Evolutionary conservation across 1,140 invertebrate species (phyloP).

Genomic region (Galendromus occidentalis): DNA sequence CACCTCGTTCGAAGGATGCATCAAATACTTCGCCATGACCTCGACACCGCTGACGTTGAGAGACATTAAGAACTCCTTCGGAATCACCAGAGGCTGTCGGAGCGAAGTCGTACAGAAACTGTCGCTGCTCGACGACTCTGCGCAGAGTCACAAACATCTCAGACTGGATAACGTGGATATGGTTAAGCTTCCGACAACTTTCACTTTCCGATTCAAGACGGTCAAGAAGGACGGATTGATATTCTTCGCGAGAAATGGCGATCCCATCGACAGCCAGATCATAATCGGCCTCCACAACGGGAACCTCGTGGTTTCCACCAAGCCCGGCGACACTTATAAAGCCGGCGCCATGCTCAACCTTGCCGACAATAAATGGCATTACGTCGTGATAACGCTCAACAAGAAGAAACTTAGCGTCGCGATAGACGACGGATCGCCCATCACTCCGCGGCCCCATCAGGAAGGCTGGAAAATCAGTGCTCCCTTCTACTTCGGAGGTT

Average conservation of each 20-base stretch:
- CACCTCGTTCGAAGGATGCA: not conserved
- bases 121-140: not conserved
- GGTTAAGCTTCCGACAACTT: not conserved
- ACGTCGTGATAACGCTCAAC: not conserved
- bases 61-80: not conserved
- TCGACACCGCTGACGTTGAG: not conserved
- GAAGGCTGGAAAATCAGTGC: not conserved
- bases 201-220: slow-evolving; percentile 3
- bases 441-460: not conserved
- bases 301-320: not conserved
- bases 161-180: not conserved
- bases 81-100: not conserved
- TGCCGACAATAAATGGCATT: not conserved
- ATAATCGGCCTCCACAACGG: not conserved
- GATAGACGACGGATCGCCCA: not conserved
- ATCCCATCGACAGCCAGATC: not conserved
- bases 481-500: not conserved
- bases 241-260: not conserved
- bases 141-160: not conserved
- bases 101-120: not conserved
- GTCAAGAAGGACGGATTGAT: not conserved
- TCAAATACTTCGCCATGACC: not conserved
- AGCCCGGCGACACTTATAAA: not conserved
- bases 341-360: not conserved
- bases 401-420: not conserved